Evolutionary conservation across 2,888 invertebrate species (phyloP), one percentile per base, ranked within the genome.

Genomic region (Atethmia centrago): DNA sequence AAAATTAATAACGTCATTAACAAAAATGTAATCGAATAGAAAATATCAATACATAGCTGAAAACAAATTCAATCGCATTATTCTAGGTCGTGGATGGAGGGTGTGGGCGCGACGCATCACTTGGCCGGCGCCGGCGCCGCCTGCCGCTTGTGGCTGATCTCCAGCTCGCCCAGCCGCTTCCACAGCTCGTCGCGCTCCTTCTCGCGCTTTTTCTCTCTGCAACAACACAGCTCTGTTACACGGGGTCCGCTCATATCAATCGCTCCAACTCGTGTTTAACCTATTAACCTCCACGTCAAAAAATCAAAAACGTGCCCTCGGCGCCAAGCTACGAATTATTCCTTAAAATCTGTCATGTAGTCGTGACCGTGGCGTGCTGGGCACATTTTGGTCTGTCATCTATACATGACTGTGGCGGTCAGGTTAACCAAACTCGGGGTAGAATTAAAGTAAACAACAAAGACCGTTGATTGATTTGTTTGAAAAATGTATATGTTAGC

Each of bases 171-270:
- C 95, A 99, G 97, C 96, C 98, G 98, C 97, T 98, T 99, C 99
- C 99, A 99, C 95, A 99, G 97, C 96, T 99, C 99, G 95, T 95
- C 99, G 97, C 97, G 99, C 98, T 97, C 99, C 98, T 97, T 99
- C 98, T 96, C 99, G 97, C 97, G 99, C 98, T 97, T 99, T 98
- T 97, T 99, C 98, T 97, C 99, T 99, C 96, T 96, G 93, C 51
- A 92, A 91, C 80, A 71, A 74, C 61, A 78, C 66, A 72, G 73
- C 59, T 16, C 63, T 14, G 16, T 77, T 58, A 49, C 74, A 73
- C n/a, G 31, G 28, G 56, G 65, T n/a, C 10, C 40, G 31, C 63
- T 51, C 40, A 25, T n/a, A 45, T 31, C 55, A 36, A 47, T 31
- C 55, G 36, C 36, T 28, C 14, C 19, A 31, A 36, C 36, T 40